These are phyloP conservation scores for Cyclargus thomasi DNA, from an alignment of 1,140 invertebrate genomes.

Conservation along the genomic window DNA sequence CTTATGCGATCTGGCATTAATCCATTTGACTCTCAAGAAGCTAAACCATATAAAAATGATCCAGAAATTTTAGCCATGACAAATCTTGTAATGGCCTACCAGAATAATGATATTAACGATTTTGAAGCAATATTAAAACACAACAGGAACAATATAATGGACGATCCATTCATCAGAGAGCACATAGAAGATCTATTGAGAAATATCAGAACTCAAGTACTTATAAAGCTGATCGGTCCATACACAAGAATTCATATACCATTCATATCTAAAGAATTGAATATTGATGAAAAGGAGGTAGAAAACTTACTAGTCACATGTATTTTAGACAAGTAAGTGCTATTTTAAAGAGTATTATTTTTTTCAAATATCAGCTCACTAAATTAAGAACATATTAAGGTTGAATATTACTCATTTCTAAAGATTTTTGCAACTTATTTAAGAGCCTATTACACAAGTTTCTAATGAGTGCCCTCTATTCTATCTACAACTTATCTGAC, in stretches of 20 bases:
- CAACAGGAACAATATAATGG: slow-evolving; percentile 98
- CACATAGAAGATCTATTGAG: slow-evolving; percentile 98
- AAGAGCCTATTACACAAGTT: no score
- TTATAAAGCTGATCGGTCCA: slow-evolving; percentile 98
- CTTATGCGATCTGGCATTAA: slow-evolving; percentile 99
- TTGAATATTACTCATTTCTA: no score
- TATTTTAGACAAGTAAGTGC: slow-evolving; percentile 93
- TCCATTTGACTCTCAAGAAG: slow-evolving; percentile 99
- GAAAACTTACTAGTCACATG: slow-evolving; percentile 98
- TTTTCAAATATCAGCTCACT: not conserved
- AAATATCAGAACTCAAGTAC: slow-evolving; percentile 98
- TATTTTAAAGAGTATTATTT: not conserved
- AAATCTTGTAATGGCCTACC: slow-evolving; percentile 98
- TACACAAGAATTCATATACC: slow-evolving; percentile 99
- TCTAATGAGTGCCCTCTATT: no score
- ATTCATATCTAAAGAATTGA: slow-evolving; percentile 98
- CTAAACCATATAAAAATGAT: slow-evolving; percentile 99
- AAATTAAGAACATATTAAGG: no score
- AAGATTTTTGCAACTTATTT: no score
- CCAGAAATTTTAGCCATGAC: slow-evolving; percentile 99
- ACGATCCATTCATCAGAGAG: slow-evolving; percentile 99
- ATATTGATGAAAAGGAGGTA: slow-evolving; percentile 97
- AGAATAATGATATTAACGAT: slow-evolving; percentile 99
- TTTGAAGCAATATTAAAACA: slow-evolving; percentile 98
- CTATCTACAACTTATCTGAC: no score